Conservation (phyloP, 1,140 invertebrate species). For the Whitmania pigra region DNA sequence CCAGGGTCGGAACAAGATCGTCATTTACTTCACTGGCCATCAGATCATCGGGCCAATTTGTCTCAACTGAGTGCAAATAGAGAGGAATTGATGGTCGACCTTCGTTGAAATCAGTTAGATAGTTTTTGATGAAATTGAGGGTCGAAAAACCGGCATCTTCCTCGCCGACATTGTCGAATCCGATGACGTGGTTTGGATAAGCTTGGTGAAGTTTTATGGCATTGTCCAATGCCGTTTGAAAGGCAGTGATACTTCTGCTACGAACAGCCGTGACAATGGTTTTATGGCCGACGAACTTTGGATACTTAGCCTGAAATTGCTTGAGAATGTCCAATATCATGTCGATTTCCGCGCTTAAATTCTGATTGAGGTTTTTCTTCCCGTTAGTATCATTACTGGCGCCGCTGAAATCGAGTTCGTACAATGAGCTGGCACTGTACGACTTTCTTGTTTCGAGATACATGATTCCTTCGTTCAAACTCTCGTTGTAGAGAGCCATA, state of each 20-base stretch:
- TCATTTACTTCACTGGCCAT: conserved; percentile 25
- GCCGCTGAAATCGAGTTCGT: conserved; percentile 24
- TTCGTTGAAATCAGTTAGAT: neutral
- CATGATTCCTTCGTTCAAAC: conserved; percentile 28
- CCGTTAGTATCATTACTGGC: conserved; percentile 16
- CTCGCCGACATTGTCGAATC: conserved; percentile 31
- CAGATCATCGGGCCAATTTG: conserved; percentile 31
- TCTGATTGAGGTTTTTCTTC: conserved; percentile 26
- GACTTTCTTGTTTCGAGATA: conserved; percentile 27
- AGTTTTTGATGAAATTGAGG: conserved; percentile 28
- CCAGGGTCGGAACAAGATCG: conserved; percentile 27
- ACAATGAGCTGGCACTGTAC: conserved; percentile 19
- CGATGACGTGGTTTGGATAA: conserved; percentile 29
- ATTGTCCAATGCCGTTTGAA: conserved; percentile 18
- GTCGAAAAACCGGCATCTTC: conserved; percentile 31
- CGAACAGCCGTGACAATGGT: conserved; percentile 23
- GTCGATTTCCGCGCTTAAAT: conserved; percentile 25
- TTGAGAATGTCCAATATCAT: neutral
- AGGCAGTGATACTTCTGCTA: neutral
- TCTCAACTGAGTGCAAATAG: conserved; percentile 16
- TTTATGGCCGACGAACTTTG: conserved; percentile 27
- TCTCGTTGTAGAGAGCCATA: conserved; percentile 27
- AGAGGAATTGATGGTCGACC: neutral
- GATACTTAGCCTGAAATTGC: conserved; percentile 21
- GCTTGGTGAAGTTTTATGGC: conserved; percentile 21